Percentiles rank a stretch among this genome's conserved stretches.
phyloP scores from a whole-genome alignment of 2,888 invertebrate species.

The Tachina lurida region DNA sequence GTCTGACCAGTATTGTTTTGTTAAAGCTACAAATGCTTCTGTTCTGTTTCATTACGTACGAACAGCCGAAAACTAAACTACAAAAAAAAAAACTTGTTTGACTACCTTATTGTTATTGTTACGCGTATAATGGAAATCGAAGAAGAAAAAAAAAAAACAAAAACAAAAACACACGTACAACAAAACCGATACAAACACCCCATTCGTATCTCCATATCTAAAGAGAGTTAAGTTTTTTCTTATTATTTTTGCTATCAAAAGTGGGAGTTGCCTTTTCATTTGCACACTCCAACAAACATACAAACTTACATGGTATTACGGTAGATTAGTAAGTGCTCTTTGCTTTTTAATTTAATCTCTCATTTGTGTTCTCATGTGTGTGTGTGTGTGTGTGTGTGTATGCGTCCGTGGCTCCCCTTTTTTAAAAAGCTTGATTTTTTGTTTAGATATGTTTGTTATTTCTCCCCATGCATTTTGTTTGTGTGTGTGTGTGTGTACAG shows the following conservation, averaged over 20 bases:
- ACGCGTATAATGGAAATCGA: constrained; percentile 22
- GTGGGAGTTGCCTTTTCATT: constrained; percentile 69
- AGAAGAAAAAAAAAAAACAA: not conserved
- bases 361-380: not conserved
- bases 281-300: constrained; percentile 14
- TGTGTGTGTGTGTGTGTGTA: not conserved
- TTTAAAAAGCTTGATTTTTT: constrained; percentile 65
- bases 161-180: constrained; percentile 18
- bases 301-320: not conserved
- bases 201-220: constrained; percentile 66
- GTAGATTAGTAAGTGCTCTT: constrained; percentile 32
- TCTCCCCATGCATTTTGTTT: constrained; percentile 11
- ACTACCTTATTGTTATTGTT: constrained; percentile 54
- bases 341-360: constrained; percentile 49
- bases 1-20: constrained; percentile 63
- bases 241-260: constrained; percentile 65
- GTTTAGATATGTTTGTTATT: constrained; percentile 70
- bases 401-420: constrained; percentile 42
- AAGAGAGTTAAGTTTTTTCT: constrained; percentile 49
- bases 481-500: constrained; percentile 8
- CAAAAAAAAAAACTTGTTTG: constrained; percentile 63
- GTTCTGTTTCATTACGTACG: constrained; percentile 70
- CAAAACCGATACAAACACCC: constrained; percentile 22
- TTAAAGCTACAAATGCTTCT: constrained; percentile 69
- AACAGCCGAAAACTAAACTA: constrained; percentile 36